phyloP scores from a whole-genome alignment of 2,113 vertebrate genomes.

The Oryzias melastigma region DNA sequence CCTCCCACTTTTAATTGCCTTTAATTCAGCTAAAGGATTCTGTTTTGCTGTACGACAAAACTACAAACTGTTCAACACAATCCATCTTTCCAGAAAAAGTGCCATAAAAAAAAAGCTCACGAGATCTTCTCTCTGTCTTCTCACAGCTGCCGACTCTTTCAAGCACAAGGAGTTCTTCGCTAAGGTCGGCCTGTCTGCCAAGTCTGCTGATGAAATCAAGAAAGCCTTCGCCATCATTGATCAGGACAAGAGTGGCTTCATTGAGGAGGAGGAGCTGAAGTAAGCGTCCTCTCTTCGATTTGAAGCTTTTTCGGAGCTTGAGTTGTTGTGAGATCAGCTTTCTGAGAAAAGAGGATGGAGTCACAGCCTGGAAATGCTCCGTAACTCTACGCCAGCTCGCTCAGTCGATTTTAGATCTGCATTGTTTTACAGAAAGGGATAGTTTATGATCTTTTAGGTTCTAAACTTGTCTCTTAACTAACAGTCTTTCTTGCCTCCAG shows the following conservation, averaged over 20 bases:
- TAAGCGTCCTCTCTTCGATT: constrained; percentile 56
- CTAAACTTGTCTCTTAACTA: background rate
- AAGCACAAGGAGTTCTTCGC: constrained; percentile 82
- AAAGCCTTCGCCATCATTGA: constrained; percentile 83
- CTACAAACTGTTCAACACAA: background rate
- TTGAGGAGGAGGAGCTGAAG: constrained; percentile 86
- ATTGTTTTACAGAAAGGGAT: background rate
- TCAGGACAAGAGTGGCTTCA: constrained; percentile 84
- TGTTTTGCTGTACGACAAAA: background rate
- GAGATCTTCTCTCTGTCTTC: constrained; percentile 25
- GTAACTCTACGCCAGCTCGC: constrained; percentile 1
- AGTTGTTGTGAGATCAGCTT: constrained; percentile 24
- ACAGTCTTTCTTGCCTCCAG: constrained; percentile 44
- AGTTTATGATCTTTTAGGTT: background rate
- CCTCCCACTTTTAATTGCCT: background rate
- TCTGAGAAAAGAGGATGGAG: constrained; percentile 31
- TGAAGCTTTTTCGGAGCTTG: background rate
- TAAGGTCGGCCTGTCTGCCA: constrained; percentile 78
- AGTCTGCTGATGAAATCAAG: constrained; percentile 76
- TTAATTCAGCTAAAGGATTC: background rate
- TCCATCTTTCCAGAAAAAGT: too few species aligned
- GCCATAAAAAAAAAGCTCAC: background rate
- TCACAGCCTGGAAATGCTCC: constrained; percentile 6
- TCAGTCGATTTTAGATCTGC: background rate
- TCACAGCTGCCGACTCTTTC: constrained; percentile 82